A percentile compares a stretch with the other conserved stretches of the same genome.
Evolutionary conservation across 1,140 invertebrate genomes (phyloP).

Genomic region (Drosophila sp.): DNA sequence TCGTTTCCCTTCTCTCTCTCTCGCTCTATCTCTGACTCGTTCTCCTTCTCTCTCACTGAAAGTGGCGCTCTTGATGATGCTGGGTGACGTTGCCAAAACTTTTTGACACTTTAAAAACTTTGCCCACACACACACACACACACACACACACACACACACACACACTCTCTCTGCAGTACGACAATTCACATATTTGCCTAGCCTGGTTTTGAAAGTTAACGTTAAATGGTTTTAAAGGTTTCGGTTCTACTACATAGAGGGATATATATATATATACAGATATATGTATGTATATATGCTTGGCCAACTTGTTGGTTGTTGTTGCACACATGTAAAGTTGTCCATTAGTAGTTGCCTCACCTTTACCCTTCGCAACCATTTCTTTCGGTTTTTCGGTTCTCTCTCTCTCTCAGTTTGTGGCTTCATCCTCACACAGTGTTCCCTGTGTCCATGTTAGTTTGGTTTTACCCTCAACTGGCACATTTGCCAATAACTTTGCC

Average conservation of each 20-base stretch:
- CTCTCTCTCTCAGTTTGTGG: constrained; percentile 10
- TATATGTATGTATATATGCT: not conserved
- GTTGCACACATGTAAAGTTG: constrained; percentile 11
- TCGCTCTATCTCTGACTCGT: constrained; percentile 4
- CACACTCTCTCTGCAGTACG: not conserved
- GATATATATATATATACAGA: not conserved
- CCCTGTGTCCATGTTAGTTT: constrained; percentile 2
- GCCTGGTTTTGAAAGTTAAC: constrained; percentile 58
- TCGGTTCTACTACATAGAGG: constrained; percentile 31
- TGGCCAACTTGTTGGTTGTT: constrained; percentile 24
- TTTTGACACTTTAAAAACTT: constrained; percentile 71
- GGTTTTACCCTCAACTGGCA: not conserved
- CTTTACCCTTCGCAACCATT: not conserved
- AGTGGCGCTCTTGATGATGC: constrained; percentile 60
- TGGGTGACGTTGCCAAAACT: constrained; percentile 60
- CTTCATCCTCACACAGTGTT: not conserved
- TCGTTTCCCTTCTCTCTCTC: not conserved
- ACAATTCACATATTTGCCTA: constrained; percentile 23
- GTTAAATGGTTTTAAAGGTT: constrained; percentile 67
- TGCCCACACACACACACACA: constrained; percentile 27
- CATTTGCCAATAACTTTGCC: constrained; percentile 49
- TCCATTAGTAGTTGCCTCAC: not conserved
- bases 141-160: not conserved
- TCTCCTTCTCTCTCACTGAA: constrained; percentile 27
- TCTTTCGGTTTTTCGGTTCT: not conserved